phyloP scores from a whole-genome alignment of 2,888 invertebrate genomes.

The Noctua pronuba region DNA sequence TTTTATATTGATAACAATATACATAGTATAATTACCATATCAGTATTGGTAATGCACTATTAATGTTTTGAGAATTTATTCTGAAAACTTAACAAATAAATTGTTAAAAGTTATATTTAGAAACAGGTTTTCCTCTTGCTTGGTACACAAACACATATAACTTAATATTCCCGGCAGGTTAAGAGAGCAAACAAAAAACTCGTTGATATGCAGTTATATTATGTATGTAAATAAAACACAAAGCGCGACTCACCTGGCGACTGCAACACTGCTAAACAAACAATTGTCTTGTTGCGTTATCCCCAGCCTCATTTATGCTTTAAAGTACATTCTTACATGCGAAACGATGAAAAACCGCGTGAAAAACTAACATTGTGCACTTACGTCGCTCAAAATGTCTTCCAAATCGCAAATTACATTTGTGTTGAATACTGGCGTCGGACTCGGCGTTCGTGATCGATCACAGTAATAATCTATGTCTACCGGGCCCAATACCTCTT shows the following conservation, averaged over 20 bases:
- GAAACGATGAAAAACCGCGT: constrained; percentile 55
- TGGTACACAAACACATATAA: constrained; percentile 23
- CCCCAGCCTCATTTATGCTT: constrained; percentile 40
- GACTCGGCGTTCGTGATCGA: constrained; percentile 82
- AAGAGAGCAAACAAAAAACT: constrained; percentile 60
- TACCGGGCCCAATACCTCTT: constrained; percentile 86
- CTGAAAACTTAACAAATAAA: constrained; percentile 14
- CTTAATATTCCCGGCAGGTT: constrained; percentile 50
- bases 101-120: constrained; percentile 17
- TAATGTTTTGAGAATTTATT: constrained; percentile 20
- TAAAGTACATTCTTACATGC: constrained; percentile 59
- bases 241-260: constrained; percentile 46
- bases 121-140: constrained; percentile 39
- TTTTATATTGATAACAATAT: constrained; percentile 29
- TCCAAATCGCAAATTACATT: constrained; percentile 87
- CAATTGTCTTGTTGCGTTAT: constrained; percentile 39
- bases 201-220: constrained; percentile 50
- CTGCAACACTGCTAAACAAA: constrained; percentile 37
- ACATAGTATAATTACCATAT: not conserved
- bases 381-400: constrained; percentile 89
- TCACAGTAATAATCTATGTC: constrained; percentile 82
- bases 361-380: constrained; percentile 71
- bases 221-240: constrained; percentile 61
- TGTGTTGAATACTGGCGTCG: constrained; percentile 83
- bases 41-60: constrained; percentile 3